These are phyloP conservation scores for Philypnodon macrostomus DNA, from an alignment of 2,797 vertebrate species.

Conservation along the genomic window DNA sequence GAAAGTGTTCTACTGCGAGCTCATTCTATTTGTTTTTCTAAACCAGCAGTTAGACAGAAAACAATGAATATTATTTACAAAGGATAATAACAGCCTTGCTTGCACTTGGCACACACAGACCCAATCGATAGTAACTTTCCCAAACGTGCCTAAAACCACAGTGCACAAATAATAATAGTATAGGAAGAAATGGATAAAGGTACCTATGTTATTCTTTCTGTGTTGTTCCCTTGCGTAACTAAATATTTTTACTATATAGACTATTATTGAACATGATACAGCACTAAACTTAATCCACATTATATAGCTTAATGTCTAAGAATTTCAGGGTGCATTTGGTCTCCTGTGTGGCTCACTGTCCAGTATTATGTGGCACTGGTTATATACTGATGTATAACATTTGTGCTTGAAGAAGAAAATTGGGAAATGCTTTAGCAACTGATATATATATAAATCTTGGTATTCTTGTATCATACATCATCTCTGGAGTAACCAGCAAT, in stretches of 20 bases:
- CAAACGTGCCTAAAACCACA: not conserved
- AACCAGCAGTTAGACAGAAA: constrained; percentile 2
- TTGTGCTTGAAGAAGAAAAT: not conserved
- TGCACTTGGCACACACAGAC: not conserved
- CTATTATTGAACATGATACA: too few species aligned
- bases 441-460: constrained; percentile 23
- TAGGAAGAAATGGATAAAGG: not conserved
- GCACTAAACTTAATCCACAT: too few species aligned
- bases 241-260: too few species aligned
- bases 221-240: too few species aligned
- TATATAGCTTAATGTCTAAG: too few species aligned
- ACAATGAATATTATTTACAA: constrained; percentile 7
- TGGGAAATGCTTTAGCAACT: constrained; percentile 18
- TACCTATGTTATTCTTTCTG: not conserved
- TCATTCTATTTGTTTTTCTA: constrained; percentile 1
- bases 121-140: not conserved
- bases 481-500: constrained; percentile 15
- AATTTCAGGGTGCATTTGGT: too few species aligned
- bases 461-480: constrained; percentile 28
- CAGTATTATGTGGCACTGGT: too few species aligned
- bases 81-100: constrained; percentile 2
- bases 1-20: too few species aligned
- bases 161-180: not conserved
- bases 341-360: too few species aligned
- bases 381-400: not conserved